Evolutionary conservation across 1,140 invertebrate genomes (phyloP), one percentile per base, ranked within the genome.

Genomic region (Andrena cerasifolii): DNA sequence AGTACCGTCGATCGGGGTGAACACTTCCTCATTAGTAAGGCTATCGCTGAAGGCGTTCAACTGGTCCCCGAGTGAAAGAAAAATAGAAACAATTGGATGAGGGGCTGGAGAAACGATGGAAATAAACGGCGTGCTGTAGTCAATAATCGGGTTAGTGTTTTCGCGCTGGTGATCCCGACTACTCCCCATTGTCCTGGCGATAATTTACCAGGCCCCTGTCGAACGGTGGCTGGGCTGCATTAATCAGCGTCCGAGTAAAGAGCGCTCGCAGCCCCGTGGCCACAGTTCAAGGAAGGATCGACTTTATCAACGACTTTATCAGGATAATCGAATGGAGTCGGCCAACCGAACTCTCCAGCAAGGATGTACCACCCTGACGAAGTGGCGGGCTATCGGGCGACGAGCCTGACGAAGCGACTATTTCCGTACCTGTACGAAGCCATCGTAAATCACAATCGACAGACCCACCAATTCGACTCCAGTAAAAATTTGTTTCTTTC

Each of bases 301-400:
- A 80, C 72, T 84, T 84, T 84, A 84, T 84, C 82, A 83, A 79
- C 62, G 82, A 84, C 78, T 84, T 84, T 84, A 85, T 84, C 83
- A 56, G 80, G 83, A 85, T 85, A 85, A 85, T 85, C 83, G 83
- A 85, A 85, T 73, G 66, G 66, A 82, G 80, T 71, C 68, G 73
- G 18, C 53, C 21, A 66, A 72, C 67, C 67, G 53, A 56, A 43
- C 76, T 63, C 61, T 49, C 53, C 28, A 40, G 67, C 26, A 54
- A 65, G n/a, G 28, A 63, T 65, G 67, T 70, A 68, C 74, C 76
- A 47, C 43, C 59, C 70, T 74, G 80, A 84, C 82, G 68, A 83
- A 82, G 62, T 63, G 80, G 40, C 26, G 62, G 49, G 43, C 68
- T 67, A 68, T 80, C 63, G 24, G 73, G 31, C 82, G 72, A 70